Evolutionary conservation across 2,797 vertebrate species (phyloP).

Genomic region (Phalloptychus januarius): DNA sequence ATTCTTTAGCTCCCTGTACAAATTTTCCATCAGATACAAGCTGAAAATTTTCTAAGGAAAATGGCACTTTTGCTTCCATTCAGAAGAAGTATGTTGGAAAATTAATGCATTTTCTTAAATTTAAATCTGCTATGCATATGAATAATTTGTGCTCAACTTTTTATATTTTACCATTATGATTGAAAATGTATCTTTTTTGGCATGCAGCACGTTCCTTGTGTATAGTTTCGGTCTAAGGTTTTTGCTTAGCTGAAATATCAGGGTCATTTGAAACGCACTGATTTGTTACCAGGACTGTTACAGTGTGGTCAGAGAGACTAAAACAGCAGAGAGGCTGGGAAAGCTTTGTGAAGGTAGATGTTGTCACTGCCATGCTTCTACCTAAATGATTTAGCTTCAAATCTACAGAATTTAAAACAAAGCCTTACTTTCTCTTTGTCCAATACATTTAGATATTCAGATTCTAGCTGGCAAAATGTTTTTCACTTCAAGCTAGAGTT

Average conservation of each 20-base stretch:
- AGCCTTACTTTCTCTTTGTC: neutral
- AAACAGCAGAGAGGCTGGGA: neutral
- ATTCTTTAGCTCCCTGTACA: neutral
- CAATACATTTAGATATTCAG: neutral
- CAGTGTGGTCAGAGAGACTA: neutral
- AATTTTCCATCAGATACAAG: neutral
- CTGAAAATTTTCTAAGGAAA: neutral
- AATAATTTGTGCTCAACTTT: neutral
- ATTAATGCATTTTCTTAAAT: neutral
- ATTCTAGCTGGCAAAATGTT: neutral
- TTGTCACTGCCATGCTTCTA: neutral
- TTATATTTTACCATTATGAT: neutral
- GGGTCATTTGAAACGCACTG: neutral
- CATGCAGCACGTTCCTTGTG: neutral
- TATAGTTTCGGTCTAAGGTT: neutral
- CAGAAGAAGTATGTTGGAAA: neutral
- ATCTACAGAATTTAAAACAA: neutral
- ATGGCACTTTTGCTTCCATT: neutral
- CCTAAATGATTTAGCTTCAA: neutral
- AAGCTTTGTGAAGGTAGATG: neutral
- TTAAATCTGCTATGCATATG: neutral
- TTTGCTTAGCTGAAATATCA: neutral
- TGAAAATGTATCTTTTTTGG: neutral
- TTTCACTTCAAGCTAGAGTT: neutral
- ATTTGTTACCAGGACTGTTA: neutral